phyloP scores from a whole-genome alignment of 2,797 vertebrate genomes.

The Odontamblyopus lacepedii region DNA sequence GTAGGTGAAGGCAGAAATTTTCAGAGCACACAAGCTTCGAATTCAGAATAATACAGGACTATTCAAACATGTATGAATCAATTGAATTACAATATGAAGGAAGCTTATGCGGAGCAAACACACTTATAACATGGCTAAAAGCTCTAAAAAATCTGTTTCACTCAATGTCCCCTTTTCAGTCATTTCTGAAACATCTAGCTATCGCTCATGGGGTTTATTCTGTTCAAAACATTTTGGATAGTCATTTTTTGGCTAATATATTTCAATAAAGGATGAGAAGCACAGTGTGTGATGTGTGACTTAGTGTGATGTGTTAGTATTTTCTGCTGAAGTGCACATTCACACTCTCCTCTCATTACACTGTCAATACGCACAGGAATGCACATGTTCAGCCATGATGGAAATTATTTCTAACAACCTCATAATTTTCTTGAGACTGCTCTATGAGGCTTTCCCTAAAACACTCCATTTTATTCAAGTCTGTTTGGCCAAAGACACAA shows the following conservation, averaged over 20 bases:
- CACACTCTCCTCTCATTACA: constrained; percentile 55
- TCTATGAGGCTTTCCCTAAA: constrained; percentile 14
- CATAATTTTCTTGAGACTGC: constrained; percentile 44
- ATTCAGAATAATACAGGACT: no score
- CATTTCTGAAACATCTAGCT: constrained; percentile 15
- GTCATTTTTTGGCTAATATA: no score
- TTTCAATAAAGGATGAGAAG: constrained; percentile 1
- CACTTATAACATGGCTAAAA: no score
- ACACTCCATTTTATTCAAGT: constrained; percentile 11
- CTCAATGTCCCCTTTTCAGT: no score
- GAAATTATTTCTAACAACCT: constrained; percentile 42
- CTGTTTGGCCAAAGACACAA: constrained; percentile 30
- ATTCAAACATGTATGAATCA: no score
- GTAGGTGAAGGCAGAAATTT: no score
- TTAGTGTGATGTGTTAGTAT: constrained; percentile 48
- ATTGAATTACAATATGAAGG: no score
- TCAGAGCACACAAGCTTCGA: no score
- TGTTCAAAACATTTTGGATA: no score
- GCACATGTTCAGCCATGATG: constrained; percentile 46
- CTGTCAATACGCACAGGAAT: constrained; percentile 57
- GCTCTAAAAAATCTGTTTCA: no score
- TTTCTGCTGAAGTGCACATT: constrained; percentile 70
- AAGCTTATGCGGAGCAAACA: no score
- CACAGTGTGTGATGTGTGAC: constrained; percentile 27
- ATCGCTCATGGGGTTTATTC: not conserved